These are phyloP conservation scores for Melolontha melolontha DNA, from an alignment of 2,888 invertebrate genomes.

Conservation along the genomic window DNA sequence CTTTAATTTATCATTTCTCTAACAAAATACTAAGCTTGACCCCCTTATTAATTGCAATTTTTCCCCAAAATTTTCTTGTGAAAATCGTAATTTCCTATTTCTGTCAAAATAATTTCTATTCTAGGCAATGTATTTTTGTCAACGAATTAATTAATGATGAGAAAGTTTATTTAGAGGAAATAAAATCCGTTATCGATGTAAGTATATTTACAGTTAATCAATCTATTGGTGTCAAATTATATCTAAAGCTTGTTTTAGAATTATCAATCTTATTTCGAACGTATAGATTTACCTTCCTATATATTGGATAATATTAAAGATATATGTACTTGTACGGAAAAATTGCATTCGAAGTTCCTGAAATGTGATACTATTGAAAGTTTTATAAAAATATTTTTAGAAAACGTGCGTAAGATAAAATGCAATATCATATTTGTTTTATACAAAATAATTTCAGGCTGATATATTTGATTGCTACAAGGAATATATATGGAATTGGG, in stretches of 20 bases:
- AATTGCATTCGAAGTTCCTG: conserved; percentile 54
- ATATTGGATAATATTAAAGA: conserved; percentile 57
- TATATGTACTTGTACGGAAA: conserved; percentile 51
- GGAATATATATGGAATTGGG: conserved; percentile 23
- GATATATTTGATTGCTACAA: conserved; percentile 11
- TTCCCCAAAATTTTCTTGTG: too few relatives aligned
- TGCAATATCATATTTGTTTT: not conserved
- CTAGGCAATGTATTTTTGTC: conserved; percentile 54
- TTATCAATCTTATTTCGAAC: conserved; percentile 17
- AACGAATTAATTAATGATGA: conserved; percentile 59
- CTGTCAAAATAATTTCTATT: too few relatives aligned
- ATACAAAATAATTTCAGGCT: conserved; percentile 8
- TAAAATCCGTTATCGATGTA: conserved; percentile 57
- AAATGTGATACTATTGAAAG: conserved; percentile 49
- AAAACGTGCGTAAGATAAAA: conserved; percentile 51
- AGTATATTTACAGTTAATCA: conserved; percentile 35
- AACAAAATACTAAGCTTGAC: too few relatives aligned
- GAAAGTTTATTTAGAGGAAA: conserved; percentile 56
- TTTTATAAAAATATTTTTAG: conserved; percentile 54
- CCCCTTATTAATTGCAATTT: too few relatives aligned
- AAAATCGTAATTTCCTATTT: too few relatives aligned
- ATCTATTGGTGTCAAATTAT: too few relatives aligned
- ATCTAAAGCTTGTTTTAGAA: conserved; percentile 5
- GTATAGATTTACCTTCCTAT: not conserved
- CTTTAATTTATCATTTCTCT: too few relatives aligned